These are phyloP conservation scores for Pemphredon lugubris DNA, from an alignment of 2,888 invertebrate species.

Conservation along the genomic window DNA sequence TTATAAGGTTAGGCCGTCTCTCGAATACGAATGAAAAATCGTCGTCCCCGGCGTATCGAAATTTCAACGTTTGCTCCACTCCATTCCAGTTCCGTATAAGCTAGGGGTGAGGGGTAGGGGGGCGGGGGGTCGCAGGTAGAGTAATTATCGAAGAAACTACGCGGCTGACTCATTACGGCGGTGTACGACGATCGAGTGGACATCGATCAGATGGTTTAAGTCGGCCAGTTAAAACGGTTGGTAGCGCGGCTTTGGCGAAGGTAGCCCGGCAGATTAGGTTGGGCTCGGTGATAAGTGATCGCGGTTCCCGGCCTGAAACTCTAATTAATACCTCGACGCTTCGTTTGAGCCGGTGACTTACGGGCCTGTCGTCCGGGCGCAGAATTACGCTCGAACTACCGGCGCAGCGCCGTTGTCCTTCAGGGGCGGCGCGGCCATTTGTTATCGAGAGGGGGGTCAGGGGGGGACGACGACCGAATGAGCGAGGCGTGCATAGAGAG, in stretches of 20 bases:
- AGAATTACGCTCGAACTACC: constrained; percentile 76
- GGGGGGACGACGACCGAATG: no score
- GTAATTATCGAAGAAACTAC: neutral
- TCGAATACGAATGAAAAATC: no score
- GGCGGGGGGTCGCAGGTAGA: no score
- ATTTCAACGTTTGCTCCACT: no score
- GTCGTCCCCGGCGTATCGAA: no score
- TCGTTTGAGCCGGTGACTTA: constrained; percentile 80
- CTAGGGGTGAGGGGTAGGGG: no score
- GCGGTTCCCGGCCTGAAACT: constrained; percentile 78
- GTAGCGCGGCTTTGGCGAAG: constrained; percentile 4
- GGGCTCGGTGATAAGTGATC: constrained; percentile 80
- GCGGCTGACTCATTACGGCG: constrained; percentile 45
- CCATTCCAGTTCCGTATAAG: no score
- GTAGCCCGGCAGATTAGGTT: constrained; percentile 64
- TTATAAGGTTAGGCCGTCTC: no score
- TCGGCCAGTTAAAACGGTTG: constrained; percentile 50
- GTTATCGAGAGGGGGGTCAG: constrained; percentile 66
- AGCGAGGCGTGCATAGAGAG: no score
- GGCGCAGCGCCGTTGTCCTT: constrained; percentile 71
- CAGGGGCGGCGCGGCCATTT: constrained; percentile 74
- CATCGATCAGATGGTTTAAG: constrained; percentile 59
- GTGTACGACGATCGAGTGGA: constrained; percentile 38
- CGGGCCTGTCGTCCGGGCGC: constrained; percentile 75
- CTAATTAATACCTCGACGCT: constrained; percentile 80